Evolutionary conservation across 2,797 vertebrate genomes (phyloP), one percentile per base, ranked within the genome.

Genomic region (Hapalemur alaotrensis): DNA sequence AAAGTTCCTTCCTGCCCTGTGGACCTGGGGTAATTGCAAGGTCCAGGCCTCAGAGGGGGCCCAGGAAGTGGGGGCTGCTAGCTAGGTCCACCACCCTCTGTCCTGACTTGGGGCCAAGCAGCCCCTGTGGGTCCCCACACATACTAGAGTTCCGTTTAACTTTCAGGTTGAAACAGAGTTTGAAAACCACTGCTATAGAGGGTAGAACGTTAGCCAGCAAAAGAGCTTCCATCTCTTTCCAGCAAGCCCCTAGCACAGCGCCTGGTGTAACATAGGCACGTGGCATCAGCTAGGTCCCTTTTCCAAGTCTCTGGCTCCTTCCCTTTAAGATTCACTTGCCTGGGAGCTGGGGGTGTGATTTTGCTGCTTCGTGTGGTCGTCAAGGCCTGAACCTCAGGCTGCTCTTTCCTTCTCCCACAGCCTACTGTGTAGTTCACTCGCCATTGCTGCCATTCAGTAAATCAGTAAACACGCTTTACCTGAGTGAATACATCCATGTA

Each of bases 41-140:
- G 14, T 52, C 73, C n/a, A 25, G 22, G 38, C 35, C 41, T 25
- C 4, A 14, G 6, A 25, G 22, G 9, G 17, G 18, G 23, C 17
- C 10, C 20, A 12, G 22, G 38, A 50, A 25, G 4, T 80, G 9
- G 15, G 65, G 9, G 17, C 57, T n/a, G 11, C 28, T 7, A 23
- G 5, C 32, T 17, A 22, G 32, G 1, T 41, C 1, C 0, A 4
- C 25, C 22, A 14, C 17, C 65, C n/a, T 75, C 2, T 18, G 5
- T 32, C 50, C 52, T 52, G 30, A 20, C 63, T 54, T 15, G 5
- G 2, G 22, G 50, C 46, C 15, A 23, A 32, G 41, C 32, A 57
- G 32, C 28, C 11, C 22, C 69, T 20, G 18, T 70, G 14, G 14
- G 41, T 11, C 63, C 13, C 43, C 73, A n/a, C 17, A 41, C 35